Conservation (phyloP, 2,797 vertebrate species). For the Mormyrus hasselquistii region DNA sequence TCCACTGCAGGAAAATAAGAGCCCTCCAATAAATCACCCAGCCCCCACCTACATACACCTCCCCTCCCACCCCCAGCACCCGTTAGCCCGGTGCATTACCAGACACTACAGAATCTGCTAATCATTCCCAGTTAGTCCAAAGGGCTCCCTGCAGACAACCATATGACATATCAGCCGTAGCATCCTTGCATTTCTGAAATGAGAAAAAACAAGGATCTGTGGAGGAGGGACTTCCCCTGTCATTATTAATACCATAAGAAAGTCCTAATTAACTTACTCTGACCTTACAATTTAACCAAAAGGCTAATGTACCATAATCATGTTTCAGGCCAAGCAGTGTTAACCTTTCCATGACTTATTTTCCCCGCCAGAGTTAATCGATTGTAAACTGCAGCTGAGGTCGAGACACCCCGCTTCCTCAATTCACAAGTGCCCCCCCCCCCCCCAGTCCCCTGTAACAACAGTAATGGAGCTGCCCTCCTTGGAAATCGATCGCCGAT, state of each 20-base stretch:
- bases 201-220: slow-evolving; percentile 61
- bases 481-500: slow-evolving; percentile 92
- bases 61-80: neutral
- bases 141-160: slow-evolving; percentile 36
- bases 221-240: slow-evolving; percentile 59
- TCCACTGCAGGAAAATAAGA: slow-evolving; percentile 11
- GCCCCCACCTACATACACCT: neutral
- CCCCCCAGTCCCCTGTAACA: slow-evolving; percentile 63
- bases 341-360: slow-evolving; percentile 81
- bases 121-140: slow-evolving; percentile 54
- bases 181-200: slow-evolving; percentile 45
- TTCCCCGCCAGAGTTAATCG: slow-evolving; percentile 82
- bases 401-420: slow-evolving; percentile 78
- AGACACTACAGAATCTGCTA: slow-evolving; percentile 35
- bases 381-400: slow-evolving; percentile 87
- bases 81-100: slow-evolving; percentile 35
- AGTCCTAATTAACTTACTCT: slow-evolving; percentile 73
- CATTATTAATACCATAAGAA: slow-evolving; percentile 70
- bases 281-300: slow-evolving; percentile 77
- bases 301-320: slow-evolving; percentile 80
- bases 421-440: slow-evolving; percentile 61
- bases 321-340: slow-evolving; percentile 66
- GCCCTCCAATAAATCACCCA: neutral
- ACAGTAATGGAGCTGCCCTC: slow-evolving; percentile 91
- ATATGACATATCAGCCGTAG: slow-evolving; percentile 30